Evolutionary conservation across 2,888 invertebrate species (phyloP), one percentile per base, ranked within the genome.

Genomic region (Cacoxenus indagator): DNA sequence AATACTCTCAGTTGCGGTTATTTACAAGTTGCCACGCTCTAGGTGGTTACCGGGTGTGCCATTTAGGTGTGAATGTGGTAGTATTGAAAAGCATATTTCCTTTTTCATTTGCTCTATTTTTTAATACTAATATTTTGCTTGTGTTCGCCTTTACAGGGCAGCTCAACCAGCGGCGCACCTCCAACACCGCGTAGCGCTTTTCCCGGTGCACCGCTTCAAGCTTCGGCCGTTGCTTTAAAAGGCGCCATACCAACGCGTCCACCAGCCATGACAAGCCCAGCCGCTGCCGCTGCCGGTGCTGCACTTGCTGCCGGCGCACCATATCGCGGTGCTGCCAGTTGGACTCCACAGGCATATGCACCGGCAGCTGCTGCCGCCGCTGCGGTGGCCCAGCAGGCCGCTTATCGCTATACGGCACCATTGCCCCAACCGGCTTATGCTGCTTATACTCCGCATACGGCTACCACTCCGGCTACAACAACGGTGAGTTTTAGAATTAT

Each of bases 251-350:
- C 78, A 70, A 88, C 86, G 77, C 84, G 87, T 81, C 87, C 87
- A 81, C 86, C 88, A 84, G 86, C 87, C 79, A 88, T 88, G 88
- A 88, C 87, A 78, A 88, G 88, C 84, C 88, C 88, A 82, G 88
- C 88, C 78, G 87, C 88, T 81, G 88, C 87, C 75, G 85, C 87
- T 79, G 88, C 87, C 72, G 85, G 88, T 81, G 85, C 88, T 78
- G 86, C 87, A 73, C 84, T 88, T 74, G 85, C 88, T 81, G 84
- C 88, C 75, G 87, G 87, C 76, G 86, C 87, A 73, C 86, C 85
- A 65, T 88, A 88, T 77, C 86, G 88, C 77, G 88, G 87, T 78
- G 87, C 88, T 75, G 83, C 87, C 78, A 85, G 85, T 83, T 88
- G 88, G 88, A 86, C 88, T 76, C 87, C 87, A 72, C 88, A 88